These are phyloP conservation scores for Drosophila putrida DNA, from an alignment of 2,888 invertebrate species.

Conservation along the genomic window DNA sequence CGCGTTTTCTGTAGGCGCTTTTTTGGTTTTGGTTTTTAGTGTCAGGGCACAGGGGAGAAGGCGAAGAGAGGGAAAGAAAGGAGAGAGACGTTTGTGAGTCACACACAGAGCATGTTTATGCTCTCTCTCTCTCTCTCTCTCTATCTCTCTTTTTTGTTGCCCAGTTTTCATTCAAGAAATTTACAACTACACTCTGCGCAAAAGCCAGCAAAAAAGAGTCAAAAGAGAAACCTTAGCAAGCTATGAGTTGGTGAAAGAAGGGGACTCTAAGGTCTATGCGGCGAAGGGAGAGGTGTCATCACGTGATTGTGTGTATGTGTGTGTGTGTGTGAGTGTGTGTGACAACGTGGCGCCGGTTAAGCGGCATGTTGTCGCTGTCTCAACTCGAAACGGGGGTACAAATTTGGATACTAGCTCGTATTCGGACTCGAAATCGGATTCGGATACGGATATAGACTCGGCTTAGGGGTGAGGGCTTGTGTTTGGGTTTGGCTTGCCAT, in stretches of 20 bases:
- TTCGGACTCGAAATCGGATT: slow-evolving; percentile 12
- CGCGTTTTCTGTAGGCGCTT: slow-evolving; percentile 51
- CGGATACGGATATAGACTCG: slow-evolving; percentile 4
- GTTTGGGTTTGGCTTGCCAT: neutral
- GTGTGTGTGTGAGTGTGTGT: slow-evolving; percentile 44
- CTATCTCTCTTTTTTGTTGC: slow-evolving; percentile 34
- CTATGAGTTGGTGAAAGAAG: neutral
- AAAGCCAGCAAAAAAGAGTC: slow-evolving; percentile 45
- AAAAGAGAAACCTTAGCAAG: slow-evolving; percentile 70
- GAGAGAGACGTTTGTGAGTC: slow-evolving; percentile 6
- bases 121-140: neutral
- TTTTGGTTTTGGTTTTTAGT: slow-evolving; percentile 19
- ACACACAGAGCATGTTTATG: neutral
- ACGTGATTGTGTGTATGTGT: slow-evolving; percentile 60
- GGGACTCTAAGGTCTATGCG: neutral
- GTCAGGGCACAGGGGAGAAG: slow-evolving; percentile 6
- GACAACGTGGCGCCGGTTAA: slow-evolving; percentile 79
- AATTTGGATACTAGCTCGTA: slow-evolving; percentile 19
- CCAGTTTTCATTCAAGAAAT: slow-evolving; percentile 74
- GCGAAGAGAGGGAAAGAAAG: neutral
- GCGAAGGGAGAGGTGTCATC: slow-evolving; percentile 34
- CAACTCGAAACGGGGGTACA: neutral
- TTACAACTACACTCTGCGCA: slow-evolving; percentile 55
- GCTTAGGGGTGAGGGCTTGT: slow-evolving; percentile 22
- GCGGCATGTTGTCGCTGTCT: slow-evolving; percentile 60